Base-by-base conservation (phyloP, 2,113 vertebrate species). In the Brachyhypopomus occidentalis region DNA sequence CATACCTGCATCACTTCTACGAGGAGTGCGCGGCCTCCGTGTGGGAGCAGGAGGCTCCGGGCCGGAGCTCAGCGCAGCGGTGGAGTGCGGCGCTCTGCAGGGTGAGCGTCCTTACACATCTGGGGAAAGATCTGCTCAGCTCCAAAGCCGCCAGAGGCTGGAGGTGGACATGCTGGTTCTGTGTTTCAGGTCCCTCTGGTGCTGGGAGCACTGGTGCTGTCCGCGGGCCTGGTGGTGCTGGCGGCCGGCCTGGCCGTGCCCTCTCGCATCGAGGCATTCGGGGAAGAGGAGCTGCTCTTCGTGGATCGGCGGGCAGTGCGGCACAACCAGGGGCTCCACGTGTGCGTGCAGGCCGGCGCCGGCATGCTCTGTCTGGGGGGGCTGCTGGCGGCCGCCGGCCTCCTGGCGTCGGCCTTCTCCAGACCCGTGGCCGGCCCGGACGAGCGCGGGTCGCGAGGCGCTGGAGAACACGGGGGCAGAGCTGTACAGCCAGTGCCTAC, bases 1-100 rank as follows among this genome's bases (percentile, higher is more conserved):
- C 97, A 79, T 98, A 99, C 88, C 94, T 98, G 88, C 97, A 98
- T 85, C 96, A 98, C 91, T 99, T 98, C 87, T 99, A 99, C 19
- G 96, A 98, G 87, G 97, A 97, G 88, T 98, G 97, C 86, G 96
- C 97, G 0, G 94, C 96, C 88, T 96, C 97, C 0, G 93, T 96
- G 89, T 96, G 96, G 96, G 96, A 97, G 89, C 90, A 93, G 71
- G 95, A 95, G 88, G 93, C 94, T 91, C 95, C 95, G 93, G 94
- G 94, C 88, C 95, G 94, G 94, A 96, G 94, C 90, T 95, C 95
- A 30, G 89, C 94, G 3, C 92, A 91, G 79, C 92, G 92, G 92
- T 97, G 95, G 95, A 96, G 92, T 93, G 96, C 95, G 81, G 87
- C 91, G 0, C 90, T 95, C 93, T 98, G 96, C 96, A 99, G 98